Base-by-base conservation (phyloP, 2,797 vertebrate genomes). In the Dromococcyx pavoninus region DNA sequence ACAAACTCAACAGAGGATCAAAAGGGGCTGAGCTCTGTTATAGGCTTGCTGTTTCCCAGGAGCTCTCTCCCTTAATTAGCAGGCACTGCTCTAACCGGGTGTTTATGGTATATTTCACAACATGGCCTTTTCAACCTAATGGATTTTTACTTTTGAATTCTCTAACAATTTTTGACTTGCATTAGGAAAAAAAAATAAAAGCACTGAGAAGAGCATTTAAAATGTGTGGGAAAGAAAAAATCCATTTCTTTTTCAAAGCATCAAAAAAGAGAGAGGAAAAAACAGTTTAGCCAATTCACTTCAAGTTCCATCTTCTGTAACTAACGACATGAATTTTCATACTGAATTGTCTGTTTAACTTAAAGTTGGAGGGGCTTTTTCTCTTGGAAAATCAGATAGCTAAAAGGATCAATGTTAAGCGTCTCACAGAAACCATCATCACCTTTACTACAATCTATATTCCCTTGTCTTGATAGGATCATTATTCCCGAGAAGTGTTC, bases 1-100 rank as follows among this genome's bases (percentile, higher is more conserved):
- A 92, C 76, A 92, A 93, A 92, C 66, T 81, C 89, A 89, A 70
- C 50, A 48, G 79, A 92, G 82, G 88, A 95, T 88, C 87, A 94
- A 89, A 95, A 78, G 28, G 41, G 89, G 43, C 27, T 91, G 72
- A 94, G 82, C 78, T 92, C 58, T 61, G 89, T 35, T 89, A 72
- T 3, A 91, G 70, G 88, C 87, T 94, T 89, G 57, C 89, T 95
- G 79, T 78, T 93, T 94, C 93, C 85, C 87, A 75, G 85, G 73
- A 95, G 82, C 75, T 89, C 85, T 91, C 66, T 89, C 62, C 82
- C 46, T 82, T 96, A 96, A 95, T 95, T 92, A 95, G 93, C 66
- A 93, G 82, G 66, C 82, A 51, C 33, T 48, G 57, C 69, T 93
- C 79, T 89, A 95, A 83, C 23, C 1, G 62, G 5, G 2, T 89